Conservation (phyloP, 2,888 invertebrate genomes). For the Fragum whitleyi region DNA sequence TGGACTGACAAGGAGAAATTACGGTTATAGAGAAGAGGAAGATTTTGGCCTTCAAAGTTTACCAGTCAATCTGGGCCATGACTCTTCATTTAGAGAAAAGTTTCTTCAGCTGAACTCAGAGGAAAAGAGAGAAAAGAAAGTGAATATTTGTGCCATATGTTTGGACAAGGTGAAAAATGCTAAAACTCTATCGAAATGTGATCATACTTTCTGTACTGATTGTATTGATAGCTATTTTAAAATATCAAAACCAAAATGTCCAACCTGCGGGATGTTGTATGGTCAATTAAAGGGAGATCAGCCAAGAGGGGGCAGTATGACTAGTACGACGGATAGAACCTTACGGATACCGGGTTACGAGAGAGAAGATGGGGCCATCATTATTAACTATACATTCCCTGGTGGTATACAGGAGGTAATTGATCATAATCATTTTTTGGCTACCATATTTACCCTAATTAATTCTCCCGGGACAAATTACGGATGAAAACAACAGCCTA, state of each 20-base stretch:
- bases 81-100: constrained; percentile 35
- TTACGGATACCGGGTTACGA: constrained; percentile 61
- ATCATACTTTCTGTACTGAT: constrained; percentile 74
- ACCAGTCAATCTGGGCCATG: constrained; percentile 32
- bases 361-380: constrained; percentile 47
- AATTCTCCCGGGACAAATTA: too few species aligned
- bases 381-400: constrained; percentile 65
- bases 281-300: constrained; percentile 76
- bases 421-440: too few species aligned
- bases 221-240: constrained; percentile 75
- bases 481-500: too few species aligned
- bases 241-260: constrained; percentile 75
- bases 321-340: constrained; percentile 38
- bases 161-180: constrained; percentile 62
- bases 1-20: neutral
- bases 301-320: constrained; percentile 76
- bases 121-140: constrained; percentile 27
- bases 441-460: too few species aligned
- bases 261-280: constrained; percentile 76
- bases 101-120: constrained; percentile 34
- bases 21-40: constrained; percentile 7
- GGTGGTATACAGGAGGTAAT: constrained; percentile 65
- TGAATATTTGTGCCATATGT: constrained; percentile 67
- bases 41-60: constrained; percentile 48
- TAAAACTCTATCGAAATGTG: constrained; percentile 67